These are phyloP conservation scores for Emydoidea blandingii DNA, from an alignment of 2,797 vertebrate species.

Conservation along the genomic window DNA sequence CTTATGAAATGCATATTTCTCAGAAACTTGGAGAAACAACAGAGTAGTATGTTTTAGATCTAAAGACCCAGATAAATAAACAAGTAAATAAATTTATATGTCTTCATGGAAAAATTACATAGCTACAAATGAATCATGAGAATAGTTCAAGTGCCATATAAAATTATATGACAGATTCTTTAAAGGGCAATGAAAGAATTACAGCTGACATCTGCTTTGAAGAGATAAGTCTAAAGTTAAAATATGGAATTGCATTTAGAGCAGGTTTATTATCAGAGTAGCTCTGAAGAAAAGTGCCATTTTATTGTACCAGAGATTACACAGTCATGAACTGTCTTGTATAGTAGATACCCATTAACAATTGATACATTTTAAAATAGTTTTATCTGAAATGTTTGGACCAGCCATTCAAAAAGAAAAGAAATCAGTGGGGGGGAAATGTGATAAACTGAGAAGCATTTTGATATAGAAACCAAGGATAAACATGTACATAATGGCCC, in stretches of 20 bases:
- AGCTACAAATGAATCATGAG: slow-evolving; percentile 52
- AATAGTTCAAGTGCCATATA: slow-evolving; percentile 9
- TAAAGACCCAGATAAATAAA: slow-evolving; percentile 40
- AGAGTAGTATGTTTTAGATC: slow-evolving; percentile 47
- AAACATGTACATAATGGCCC: neutral
- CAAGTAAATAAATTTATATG: slow-evolving; percentile 54
- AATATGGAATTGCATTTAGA: neutral
- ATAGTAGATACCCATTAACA: neutral
- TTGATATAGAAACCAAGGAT: rapidly evolving
- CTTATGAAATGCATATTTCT: slow-evolving; percentile 51
- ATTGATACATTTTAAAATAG: neutral
- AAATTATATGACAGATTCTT: neutral
- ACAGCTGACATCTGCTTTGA: slow-evolving; percentile 12
- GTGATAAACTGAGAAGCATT: neutral
- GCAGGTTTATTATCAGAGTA: neutral
- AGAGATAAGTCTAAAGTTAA: neutral
- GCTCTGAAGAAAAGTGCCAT: neutral
- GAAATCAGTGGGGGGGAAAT: neutral
- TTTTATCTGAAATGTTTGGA: neutral
- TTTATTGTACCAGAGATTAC: neutral
- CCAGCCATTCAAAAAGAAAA: neutral
- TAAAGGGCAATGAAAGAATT: slow-evolving; percentile 4
- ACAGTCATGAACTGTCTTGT: neutral
- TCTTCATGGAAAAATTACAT: slow-evolving; percentile 32
- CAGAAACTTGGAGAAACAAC: slow-evolving; percentile 43